Base-by-base conservation (phyloP, 2,888 invertebrate species). In the Geophilus truncorum region DNA sequence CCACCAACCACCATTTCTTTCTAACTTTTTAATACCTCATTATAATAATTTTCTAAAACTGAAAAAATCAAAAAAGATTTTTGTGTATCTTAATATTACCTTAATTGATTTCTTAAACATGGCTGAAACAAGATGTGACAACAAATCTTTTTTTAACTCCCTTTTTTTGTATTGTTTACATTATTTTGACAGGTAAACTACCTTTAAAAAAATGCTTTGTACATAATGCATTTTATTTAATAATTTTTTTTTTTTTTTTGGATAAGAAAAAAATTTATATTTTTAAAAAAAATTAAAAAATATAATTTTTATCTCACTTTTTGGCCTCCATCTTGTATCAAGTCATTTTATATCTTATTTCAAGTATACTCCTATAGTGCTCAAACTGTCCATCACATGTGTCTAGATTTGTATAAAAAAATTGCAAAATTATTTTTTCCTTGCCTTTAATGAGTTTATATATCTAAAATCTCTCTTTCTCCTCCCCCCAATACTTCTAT, bases 301-400 rank as follows among this genome's bases (percentile, higher is more conserved):
- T 40, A n/a, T 9, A n/a, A 12, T 9, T 40, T 40, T 40, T 7
- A 36, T 36, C 32, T 32, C 32, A 32, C 9, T 9, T 45, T 62
- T 57, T 57, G 57, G 21, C 57, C n/a, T n/a, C 57, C 57, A 57
- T 57, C 57, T 57, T 57, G 57, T 21, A 45, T 45, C 10, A 62
- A 62, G 62, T 23, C 62, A 62, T 7, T 45, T 45, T 32, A 6
- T 32, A 6, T 32, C 9, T 32, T 45, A 45, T 62, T 62, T 62
- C 10, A 62, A 62, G 23, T 62, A 62, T 62, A 62, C 62, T 62
- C 62, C 57, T 57, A 57, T 62, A 62, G 62, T 62, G 62, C 62
- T 62, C 62, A 62, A 62, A 62, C 62, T 62, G 62, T 62, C 62
- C 62, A 62, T 62, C 23, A 57, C 57, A 57, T 21, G 57, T 57